Evolutionary conservation across 1,140 invertebrate species (phyloP), one percentile per base, ranked within the genome.

Genomic region (Liolophura sinensis): DNA sequence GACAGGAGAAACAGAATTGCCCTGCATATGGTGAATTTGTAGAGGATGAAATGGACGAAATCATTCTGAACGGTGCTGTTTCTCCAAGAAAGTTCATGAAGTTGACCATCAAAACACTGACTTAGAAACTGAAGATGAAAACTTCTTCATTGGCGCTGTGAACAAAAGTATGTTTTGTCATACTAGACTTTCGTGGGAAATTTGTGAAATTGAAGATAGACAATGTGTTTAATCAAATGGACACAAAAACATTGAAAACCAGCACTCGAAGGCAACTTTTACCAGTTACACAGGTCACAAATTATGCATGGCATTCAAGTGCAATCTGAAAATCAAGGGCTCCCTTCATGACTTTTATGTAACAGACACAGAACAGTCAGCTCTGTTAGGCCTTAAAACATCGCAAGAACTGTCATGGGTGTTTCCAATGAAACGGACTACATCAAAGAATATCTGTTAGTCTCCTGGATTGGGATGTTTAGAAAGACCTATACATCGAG

Each of bases 391-490:
- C n/a, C 46, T 59, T 18, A 65, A 54, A 62, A 7, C 52, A 24
- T 69, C 52, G 7, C 49, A 61, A 61, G 48, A 64, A 24, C 46
- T 64, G 15, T 64, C 18, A 40, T 52, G 50, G 59, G 20, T 16
- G 22, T 27, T n/a, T 16, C 15, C n/a, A 51, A 46, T 46, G 46
- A 46, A 59, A 59, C 18, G 31, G 31, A 40, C 31, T 52, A 27
- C 40, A 56, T 1, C 31, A 49, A 52, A 48, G 16, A 20, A 11
- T 61, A 58, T 24, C 62, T 58, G 16, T 48, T 20, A 40, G 24
- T 65, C n/a, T 60, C 40, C 51, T 57, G 58, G 67, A 46, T n/a
- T 62, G 40, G 62, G 70, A 20, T 62, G 60, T 55, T 58, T 71
- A 11, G 16, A 48, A 18, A 47, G 61, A 61, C 52, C 47, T 71